Evolutionary conservation across 2,113 vertebrate genomes (phyloP), one percentile per base, ranked within the genome.

Genomic region (Eulacestoma nigropectus): DNA sequence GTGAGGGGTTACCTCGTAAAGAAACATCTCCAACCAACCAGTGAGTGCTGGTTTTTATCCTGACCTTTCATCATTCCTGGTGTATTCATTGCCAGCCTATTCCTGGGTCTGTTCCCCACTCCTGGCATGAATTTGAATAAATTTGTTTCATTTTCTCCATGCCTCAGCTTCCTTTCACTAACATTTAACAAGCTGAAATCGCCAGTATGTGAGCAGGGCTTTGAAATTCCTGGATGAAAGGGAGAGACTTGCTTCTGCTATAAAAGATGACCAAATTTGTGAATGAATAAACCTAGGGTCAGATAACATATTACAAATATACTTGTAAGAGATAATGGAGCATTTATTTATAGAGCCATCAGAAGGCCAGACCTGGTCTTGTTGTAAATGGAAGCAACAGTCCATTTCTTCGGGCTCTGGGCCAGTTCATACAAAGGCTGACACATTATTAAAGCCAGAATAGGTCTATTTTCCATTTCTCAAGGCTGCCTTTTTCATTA

Each of bases 391-490:
- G 85, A 60, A 72, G 76, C 88, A 94, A 42, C 37, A 81, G 79
- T 56, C 76, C 76, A 64, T 89, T 92, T 93, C 88, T 86, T 88
- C 42, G 65, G 90, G 88, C 92, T 73, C 83, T 86, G 55, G 72
- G 85, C 87, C 95, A 96, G 90, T 74, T 93, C 87, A 77, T 68
- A 79, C 70, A 87, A 81, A 96, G 75, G 90, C 72, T 92, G 87
- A 88, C 82, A 93, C 83, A n/a, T 84, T 84, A 96, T 88, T 93
- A 93, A 59, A 88, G 87, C 0, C 68, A 81, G 75, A 92, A 72
- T 84, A 94, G 41, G 46, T 69, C 68, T 90, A 56, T 81, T 91
- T 87, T 92, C 82, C 62, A 72, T 77, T 75, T 62, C 55, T 70
- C 59, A 87, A 49, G 64, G 65, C 62, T 39, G 56, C 52, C 23